phyloP scores from a whole-genome alignment of 2,797 vertebrate genomes.

The Liasis olivaceus region DNA sequence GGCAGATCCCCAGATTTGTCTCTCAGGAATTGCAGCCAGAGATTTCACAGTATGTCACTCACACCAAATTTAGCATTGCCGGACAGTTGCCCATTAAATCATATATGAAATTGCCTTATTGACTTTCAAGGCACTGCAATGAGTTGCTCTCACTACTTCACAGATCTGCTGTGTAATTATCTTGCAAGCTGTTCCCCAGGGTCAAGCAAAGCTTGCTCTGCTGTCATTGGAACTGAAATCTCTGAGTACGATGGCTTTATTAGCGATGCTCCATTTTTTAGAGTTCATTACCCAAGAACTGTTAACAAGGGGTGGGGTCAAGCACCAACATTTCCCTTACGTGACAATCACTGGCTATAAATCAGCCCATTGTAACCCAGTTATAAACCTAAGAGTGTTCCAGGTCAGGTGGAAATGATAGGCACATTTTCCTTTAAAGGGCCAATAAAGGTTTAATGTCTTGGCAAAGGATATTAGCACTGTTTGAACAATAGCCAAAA shows the following conservation, averaged over 20 bases:
- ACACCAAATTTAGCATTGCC: background rate
- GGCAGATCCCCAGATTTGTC: background rate
- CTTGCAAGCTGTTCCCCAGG: background rate
- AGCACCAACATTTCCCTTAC: background rate
- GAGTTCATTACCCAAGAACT: slow-evolving; percentile 3
- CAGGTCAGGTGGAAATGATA: background rate
- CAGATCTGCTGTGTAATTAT: slow-evolving; percentile 28
- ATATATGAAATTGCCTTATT: slow-evolving; percentile 4
- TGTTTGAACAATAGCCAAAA: background rate
- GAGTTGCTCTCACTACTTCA: background rate
- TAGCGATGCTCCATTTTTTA: background rate
- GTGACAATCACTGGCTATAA: background rate
- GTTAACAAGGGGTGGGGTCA: slow-evolving; percentile 34
- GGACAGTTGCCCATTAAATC: background rate
- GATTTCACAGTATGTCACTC: background rate
- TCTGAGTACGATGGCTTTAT: background rate
- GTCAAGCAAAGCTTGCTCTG: background rate
- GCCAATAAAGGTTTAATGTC: background rate
- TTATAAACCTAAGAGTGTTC: background rate
- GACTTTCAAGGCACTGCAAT: background rate
- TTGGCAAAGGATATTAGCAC: background rate
- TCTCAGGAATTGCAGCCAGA: background rate
- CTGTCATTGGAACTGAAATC: slow-evolving; percentile 11
- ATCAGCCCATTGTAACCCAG: background rate
- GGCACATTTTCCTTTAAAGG: background rate